A percentile compares a stretch with the other conserved stretches of the same genome.
These are phyloP conservation scores for Hypena proboscidalis DNA, from an alignment of 2,888 invertebrate species.

Conservation along the genomic window DNA sequence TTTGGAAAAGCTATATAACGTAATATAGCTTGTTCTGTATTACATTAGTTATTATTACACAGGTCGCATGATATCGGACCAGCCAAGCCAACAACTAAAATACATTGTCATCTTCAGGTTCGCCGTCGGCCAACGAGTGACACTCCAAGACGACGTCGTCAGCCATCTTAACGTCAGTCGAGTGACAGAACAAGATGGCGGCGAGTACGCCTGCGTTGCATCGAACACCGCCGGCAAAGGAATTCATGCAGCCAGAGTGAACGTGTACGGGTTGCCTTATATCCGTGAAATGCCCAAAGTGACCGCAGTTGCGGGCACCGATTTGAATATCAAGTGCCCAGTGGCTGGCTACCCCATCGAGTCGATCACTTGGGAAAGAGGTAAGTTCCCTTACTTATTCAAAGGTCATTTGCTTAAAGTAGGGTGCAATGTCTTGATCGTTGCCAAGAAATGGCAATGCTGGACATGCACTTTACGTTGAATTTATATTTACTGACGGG, in stretches of 20 bases:
- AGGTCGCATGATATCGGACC: no score
- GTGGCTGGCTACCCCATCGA: slow-evolving; percentile 96
- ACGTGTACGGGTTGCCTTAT: slow-evolving; percentile 94
- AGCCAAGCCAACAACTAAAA: no score
- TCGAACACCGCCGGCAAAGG: slow-evolving; percentile 93
- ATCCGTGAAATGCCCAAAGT: slow-evolving; percentile 95
- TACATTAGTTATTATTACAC: no score
- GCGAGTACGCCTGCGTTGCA: slow-evolving; percentile 94
- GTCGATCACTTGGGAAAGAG: slow-evolving; percentile 95
- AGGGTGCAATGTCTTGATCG: no score
- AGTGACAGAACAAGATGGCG: slow-evolving; percentile 95
- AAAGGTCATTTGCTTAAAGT: slow-evolving; percentile 23
- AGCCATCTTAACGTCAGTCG: slow-evolving; percentile 96
- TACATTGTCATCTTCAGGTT: slow-evolving; percentile 86
- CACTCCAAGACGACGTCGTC: slow-evolving; percentile 96
- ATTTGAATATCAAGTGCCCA: slow-evolving; percentile 94
- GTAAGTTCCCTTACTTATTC: slow-evolving; percentile 75
- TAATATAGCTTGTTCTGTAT: no score
- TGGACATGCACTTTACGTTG: no score
- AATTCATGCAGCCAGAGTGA: slow-evolving; percentile 93
- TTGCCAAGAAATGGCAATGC: no score
- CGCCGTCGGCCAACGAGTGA: slow-evolving; percentile 96
- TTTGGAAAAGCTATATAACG: no score
- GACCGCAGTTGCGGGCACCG: slow-evolving; percentile 93
- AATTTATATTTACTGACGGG: no score